Conservation (phyloP, 1,140 invertebrate species). For the Carcinoscorpius rotundicauda region DNA sequence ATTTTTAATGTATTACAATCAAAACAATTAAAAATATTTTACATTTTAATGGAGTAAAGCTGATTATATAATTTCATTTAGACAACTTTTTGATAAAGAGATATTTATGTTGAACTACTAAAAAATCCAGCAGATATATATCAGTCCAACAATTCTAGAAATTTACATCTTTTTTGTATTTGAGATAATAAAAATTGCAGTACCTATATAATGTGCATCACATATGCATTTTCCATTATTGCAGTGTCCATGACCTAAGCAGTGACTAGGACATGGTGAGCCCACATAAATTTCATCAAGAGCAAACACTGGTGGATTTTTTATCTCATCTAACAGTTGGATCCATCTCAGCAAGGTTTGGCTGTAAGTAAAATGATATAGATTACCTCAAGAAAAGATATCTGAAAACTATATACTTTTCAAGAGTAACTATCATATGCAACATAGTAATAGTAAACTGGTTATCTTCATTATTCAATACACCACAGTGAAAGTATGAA, state of each 20-base stretch:
- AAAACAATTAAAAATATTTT: too few species aligned
- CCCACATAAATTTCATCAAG: slow-evolving; percentile 29
- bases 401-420: not conserved
- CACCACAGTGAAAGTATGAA: too few species aligned
- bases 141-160: too few species aligned
- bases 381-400: not conserved
- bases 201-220: slow-evolving; percentile 25
- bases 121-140: too few species aligned
- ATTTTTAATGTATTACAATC: too few species aligned
- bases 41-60: too few species aligned
- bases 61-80: too few species aligned
- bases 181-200: not conserved
- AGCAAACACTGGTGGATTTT: slow-evolving; percentile 12
- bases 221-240: slow-evolving; percentile 30
- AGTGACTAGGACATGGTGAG: slow-evolving; percentile 32
- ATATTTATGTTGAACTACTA: too few species aligned
- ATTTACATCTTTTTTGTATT: too few species aligned
- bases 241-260: slow-evolving; percentile 34
- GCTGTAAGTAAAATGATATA: slow-evolving; percentile 1
- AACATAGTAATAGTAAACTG: not conserved
- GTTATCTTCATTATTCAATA: too few species aligned
- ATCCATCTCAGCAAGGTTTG: slow-evolving; percentile 16
- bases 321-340: slow-evolving; percentile 7
- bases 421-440: not conserved
- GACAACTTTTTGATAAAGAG: too few species aligned